Base-by-base conservation (phyloP, 2,113 vertebrate species). In the Scytalopus superciliaris region DNA sequence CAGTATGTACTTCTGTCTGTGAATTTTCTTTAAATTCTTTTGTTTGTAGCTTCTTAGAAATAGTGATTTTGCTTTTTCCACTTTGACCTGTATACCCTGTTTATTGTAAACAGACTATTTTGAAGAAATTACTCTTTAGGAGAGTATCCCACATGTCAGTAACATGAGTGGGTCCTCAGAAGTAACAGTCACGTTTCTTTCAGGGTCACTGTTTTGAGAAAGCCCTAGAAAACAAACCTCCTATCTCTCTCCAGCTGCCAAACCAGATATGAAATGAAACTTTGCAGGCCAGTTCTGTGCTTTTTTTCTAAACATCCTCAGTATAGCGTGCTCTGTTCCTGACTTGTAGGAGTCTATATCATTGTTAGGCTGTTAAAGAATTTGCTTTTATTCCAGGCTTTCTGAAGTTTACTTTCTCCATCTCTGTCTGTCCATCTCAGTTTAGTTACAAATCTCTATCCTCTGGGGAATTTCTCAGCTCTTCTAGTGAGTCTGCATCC, bases 401-500 rank as follows among this genome's bases (percentile, higher is more conserved):
- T 89, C 52, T 84, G 82, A 96, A 86, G 76, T 88, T 86, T 86
- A 86, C 44, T 44, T 69, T 93, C 59, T 78, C 81, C 39, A 45
- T 50, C 64, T 91, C 60, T 92, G 84, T 92, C 75, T 5, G 1
- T 66, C 93, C 59, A 63, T 84, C 52, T 90, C 88, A 87, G 72
- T 88, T 91, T 86, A 70, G 75, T 81, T 93, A 85, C 70, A 87
- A 91, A 92, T 92, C 50, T 84, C 82, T 93, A 27, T 84, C 68
- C 84, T 82, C 87, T 47, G 93, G 85, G 79, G 60, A 77, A 90
- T 87, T 93, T 90, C 63, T 93, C 55, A 55, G 64, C 56, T 84
- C 40, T 80, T 50, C 39, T 84, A 84, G 72, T 90, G 85, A 92
- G 72, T 68, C 79, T 84, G 52, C 73, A 63, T 86, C 60, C 79